Percentiles rank a stretch among this genome's conserved stretches.
These are phyloP conservation scores for Bagarius yarrelli DNA, from an alignment of 2,113 vertebrate genomes.

Conservation along the genomic window DNA sequence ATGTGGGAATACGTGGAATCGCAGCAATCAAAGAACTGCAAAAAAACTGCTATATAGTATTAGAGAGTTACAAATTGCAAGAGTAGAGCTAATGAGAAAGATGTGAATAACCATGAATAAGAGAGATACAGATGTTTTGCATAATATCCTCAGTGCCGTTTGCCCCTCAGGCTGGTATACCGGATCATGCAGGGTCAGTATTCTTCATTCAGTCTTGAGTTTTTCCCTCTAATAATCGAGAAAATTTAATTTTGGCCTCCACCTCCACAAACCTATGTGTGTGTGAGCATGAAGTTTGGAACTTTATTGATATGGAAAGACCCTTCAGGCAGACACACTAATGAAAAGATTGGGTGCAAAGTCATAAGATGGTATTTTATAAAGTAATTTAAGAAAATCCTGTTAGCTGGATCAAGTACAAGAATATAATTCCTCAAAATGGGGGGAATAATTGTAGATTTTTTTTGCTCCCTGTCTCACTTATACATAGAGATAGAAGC, in stretches of 20 bases:
- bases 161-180: slow-evolving; percentile 93
- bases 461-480: slow-evolving; percentile 50
- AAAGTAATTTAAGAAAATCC: slow-evolving; percentile 99
- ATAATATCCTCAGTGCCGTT: slow-evolving; percentile 98
- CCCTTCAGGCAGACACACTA: slow-evolving; percentile 99
- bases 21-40: not conserved
- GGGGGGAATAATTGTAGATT: slow-evolving; percentile 68
- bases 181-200: slow-evolving; percentile 98
- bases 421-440: slow-evolving; percentile 99
- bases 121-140: slow-evolving; percentile 80
- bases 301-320: slow-evolving; percentile 96
- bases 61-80: slow-evolving; percentile 14
- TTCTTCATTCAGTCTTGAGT: slow-evolving; percentile 99
- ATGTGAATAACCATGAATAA: slow-evolving; percentile 22
- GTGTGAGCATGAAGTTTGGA: slow-evolving; percentile 98
- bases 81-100: slow-evolving; percentile 52
- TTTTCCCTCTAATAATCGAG: slow-evolving; percentile 95
- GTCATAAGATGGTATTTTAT: slow-evolving; percentile 99
- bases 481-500: slow-evolving; percentile 43
- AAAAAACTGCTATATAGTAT: slow-evolving; percentile 1
- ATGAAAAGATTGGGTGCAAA: slow-evolving; percentile 99
- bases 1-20: slow-evolving; percentile 42
- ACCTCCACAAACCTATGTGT: slow-evolving; percentile 89
- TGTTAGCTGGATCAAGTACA: slow-evolving; percentile 99
- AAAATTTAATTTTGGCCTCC: slow-evolving; percentile 95